phyloP scores from a whole-genome alignment of 2,888 invertebrate species.

The Octodonta nipae region DNA sequence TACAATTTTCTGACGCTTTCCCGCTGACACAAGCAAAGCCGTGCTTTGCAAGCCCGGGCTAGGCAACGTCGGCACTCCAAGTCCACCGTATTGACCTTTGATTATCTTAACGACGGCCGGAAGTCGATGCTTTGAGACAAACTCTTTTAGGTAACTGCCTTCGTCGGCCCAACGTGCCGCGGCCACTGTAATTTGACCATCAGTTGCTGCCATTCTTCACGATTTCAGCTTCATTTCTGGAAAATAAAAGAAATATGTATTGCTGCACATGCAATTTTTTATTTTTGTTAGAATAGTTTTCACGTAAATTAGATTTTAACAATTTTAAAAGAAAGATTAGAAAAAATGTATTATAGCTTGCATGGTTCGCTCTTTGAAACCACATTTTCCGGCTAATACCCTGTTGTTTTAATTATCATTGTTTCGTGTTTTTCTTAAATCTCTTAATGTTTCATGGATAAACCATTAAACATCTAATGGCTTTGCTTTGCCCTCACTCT shows the following conservation, averaged over 20 bases:
- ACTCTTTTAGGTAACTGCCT: conserved; percentile 58
- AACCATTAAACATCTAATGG: no score
- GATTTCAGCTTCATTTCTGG: not conserved
- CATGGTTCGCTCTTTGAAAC: no score
- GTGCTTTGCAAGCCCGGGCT: conserved; percentile 78
- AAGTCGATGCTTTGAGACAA: conserved; percentile 55
- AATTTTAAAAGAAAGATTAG: no score
- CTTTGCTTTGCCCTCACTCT: no score
- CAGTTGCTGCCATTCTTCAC: conserved; percentile 65
- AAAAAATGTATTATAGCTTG: no score
- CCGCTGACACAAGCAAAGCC: conserved; percentile 72
- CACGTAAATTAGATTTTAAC: no score
- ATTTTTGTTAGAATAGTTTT: no score
- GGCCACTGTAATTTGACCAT: conserved; percentile 79
- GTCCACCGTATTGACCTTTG: conserved; percentile 83
- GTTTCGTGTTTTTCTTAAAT: no score
- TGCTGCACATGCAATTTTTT: no score
- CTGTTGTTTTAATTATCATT: no score
- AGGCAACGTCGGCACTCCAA: conserved; percentile 78
- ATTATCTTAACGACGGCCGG: conserved; percentile 83
- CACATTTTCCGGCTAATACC: no score
- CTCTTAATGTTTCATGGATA: no score
- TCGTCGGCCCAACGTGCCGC: conserved; percentile 67
- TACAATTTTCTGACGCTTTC: conserved; percentile 71
- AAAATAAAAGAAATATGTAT: not conserved